Percentiles rank a stretch among this genome's conserved stretches.
These are phyloP conservation scores for Chaetodon auriga DNA, from an alignment of 2,113 vertebrate genomes.

Conservation along the genomic window DNA sequence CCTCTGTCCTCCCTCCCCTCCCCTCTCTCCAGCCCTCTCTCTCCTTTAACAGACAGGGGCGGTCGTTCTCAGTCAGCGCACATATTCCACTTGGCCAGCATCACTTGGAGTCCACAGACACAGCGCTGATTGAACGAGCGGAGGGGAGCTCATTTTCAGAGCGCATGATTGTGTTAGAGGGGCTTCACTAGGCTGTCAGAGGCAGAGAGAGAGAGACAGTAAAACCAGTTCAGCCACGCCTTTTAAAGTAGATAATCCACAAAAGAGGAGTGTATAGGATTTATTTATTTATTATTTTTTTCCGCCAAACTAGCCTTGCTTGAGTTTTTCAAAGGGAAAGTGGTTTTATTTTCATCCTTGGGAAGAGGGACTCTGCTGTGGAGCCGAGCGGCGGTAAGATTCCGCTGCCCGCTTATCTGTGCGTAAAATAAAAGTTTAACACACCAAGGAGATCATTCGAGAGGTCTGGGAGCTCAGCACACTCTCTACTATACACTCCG, in stretches of 20 bases:
- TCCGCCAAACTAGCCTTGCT: slow-evolving; percentile 15
- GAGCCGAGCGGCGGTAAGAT: slow-evolving; percentile 43
- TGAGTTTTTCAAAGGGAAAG: slow-evolving; percentile 49
- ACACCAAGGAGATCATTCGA: slow-evolving; percentile 38
- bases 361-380: slow-evolving; percentile 41
- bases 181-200: slow-evolving; percentile 56
- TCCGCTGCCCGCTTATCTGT: slow-evolving; percentile 8
- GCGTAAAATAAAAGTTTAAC: slow-evolving; percentile 71
- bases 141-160: slow-evolving; percentile 61
- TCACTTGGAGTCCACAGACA: slow-evolving; percentile 77
- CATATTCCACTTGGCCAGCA: slow-evolving; percentile 79
- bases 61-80: slow-evolving; percentile 85
- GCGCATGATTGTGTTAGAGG: slow-evolving; percentile 61
- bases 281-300: not conserved
- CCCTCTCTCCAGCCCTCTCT: slow-evolving; percentile 17
- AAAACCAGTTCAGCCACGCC: slow-evolving; percentile 44
- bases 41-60: slow-evolving; percentile 76
- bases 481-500: slow-evolving; percentile 13
- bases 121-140: slow-evolving; percentile 74
- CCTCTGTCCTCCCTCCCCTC: slow-evolving; percentile 62
- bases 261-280: slow-evolving; percentile 19
- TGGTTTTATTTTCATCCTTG: slow-evolving; percentile 24
- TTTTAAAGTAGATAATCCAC: slow-evolving; percentile 50
- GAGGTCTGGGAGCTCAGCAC: slow-evolving; percentile 22
- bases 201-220: slow-evolving; percentile 15